These are phyloP conservation scores for Trogon surrucura DNA, from an alignment of 2,113 vertebrate genomes.

Conservation along the genomic window DNA sequence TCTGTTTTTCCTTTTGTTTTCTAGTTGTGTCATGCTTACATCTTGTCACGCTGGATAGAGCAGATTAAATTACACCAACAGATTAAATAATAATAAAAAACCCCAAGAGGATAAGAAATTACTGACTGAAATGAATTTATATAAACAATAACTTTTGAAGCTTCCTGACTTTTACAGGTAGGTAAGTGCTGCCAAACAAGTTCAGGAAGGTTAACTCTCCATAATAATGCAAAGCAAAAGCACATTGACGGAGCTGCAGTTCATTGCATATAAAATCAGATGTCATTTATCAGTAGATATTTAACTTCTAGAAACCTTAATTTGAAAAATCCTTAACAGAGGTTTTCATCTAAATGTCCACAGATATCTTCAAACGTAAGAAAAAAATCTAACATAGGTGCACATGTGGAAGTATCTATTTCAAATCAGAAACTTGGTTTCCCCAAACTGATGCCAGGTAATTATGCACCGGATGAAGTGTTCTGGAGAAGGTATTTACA, in stretches of 20 bases:
- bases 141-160: neutral
- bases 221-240: neutral
- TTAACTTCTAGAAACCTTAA: neutral
- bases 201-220: neutral
- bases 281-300: neutral
- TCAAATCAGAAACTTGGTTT: neutral
- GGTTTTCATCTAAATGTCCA: neutral
- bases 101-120: neutral
- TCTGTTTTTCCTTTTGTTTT: neutral
- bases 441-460: neutral
- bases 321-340: neutral
- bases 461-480: neutral
- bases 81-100: neutral
- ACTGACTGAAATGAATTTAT: neutral
- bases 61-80: neutral
- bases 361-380: neutral
- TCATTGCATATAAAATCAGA: neutral
- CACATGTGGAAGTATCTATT: neutral
- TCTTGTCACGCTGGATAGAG: neutral
- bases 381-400: neutral
- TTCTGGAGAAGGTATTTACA: neutral
- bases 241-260: neutral
- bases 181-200: neutral
- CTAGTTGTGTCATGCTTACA: neutral
- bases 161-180: neutral